Evolutionary conservation across 1,140 invertebrate species (phyloP), one percentile per base, ranked within the genome.

Genomic region (Tetragonula clypearis): DNA sequence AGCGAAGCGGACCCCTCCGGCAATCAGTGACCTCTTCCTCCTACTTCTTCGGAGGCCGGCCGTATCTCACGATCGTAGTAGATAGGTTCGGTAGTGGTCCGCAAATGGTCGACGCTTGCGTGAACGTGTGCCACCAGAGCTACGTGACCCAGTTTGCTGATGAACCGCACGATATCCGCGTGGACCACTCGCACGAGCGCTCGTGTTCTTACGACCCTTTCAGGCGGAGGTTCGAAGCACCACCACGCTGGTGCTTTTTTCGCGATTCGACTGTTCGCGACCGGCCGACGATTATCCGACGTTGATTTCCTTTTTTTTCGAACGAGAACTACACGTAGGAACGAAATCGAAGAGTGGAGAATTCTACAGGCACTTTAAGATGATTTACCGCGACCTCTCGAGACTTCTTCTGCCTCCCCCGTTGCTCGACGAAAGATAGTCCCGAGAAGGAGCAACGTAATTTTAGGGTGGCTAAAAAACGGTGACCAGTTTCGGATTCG

Each of bases 101-200:
- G 87, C 84, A 83, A 88, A 89, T 87, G 87, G 80, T 88, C 17
- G 82, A 77, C 68, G 66, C 21, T 84, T 78, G 84, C 79, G 79
- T 68, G 84, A 92, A 86, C 87, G 84, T 91, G 86, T 91, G 81
- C 86, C 68, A 86, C 72, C 82, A 80, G 66, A 56, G 77, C 85
- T 86, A 91, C 91, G 90, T 94, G 93, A 94, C 94, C 94, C 84
- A 94, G 91, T 94, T 94, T 89, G 87, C 86, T 92, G 91, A 92
- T 91, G 88, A 92, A 87, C 84, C 89, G 82, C 86, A 82, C 79
- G 87, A 90, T 82, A 82, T 80, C 71, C 87, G 79, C 75, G 85
- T 86, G 66, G 74, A 84, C 56, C 56, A 56, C 58, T 49, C n/a
- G 60, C 21, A 23, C 17, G 56, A n/a, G 49, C 21, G 19, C 58